phyloP scores from a whole-genome alignment of 2,113 vertebrate genomes.

The Bettongia penicillata region DNA sequence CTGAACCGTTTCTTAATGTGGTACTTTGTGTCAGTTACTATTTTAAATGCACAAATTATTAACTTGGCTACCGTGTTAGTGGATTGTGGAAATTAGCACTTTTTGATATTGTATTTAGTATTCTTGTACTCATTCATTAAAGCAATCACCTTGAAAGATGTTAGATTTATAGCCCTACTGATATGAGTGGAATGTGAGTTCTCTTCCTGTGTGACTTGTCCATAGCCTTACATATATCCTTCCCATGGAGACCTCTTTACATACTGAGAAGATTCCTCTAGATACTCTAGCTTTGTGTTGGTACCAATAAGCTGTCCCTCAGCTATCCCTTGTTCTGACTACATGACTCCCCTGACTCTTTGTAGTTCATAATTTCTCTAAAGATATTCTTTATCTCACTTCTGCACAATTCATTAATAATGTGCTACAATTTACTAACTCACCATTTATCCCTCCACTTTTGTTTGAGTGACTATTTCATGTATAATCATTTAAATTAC shows the following conservation, averaged over 20 bases:
- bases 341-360: not conserved
- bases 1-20: not conserved
- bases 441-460: not conserved
- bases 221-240: not conserved
- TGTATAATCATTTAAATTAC: not conserved
- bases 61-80: not conserved
- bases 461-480: not conserved
- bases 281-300: not conserved
- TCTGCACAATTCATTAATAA: no score
- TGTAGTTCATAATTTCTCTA: not conserved
- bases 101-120: not conserved
- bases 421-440: not conserved
- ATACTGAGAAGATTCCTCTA: not conserved
- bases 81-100: not conserved
- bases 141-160: not conserved
- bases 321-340: not conserved
- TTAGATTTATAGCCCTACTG: not conserved
- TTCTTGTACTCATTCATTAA: not conserved
- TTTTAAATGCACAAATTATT: constrained; percentile 2
- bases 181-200: not conserved
- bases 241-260: not conserved
- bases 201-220: not conserved
- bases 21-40: not conserved
- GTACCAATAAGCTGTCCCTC: no score
- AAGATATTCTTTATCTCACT: not conserved